A percentile compares a stretch with the other conserved stretches of the same genome.
Evolutionary conservation across 2,797 vertebrate species (phyloP).

Genomic region (Sebastolobus alascanus): DNA sequence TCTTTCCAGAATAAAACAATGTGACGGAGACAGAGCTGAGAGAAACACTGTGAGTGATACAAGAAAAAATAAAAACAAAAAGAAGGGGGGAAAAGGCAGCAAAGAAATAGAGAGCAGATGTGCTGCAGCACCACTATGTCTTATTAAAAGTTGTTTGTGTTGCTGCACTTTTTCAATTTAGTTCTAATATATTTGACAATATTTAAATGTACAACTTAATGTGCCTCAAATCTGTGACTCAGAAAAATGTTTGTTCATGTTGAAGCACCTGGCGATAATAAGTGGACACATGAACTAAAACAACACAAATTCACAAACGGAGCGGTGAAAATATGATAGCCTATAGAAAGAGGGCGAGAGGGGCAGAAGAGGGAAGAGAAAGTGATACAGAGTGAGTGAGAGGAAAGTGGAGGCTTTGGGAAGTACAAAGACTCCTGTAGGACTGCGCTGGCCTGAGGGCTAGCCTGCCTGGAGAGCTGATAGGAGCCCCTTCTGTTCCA

Average conservation of each 20-base stretch:
- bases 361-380: constrained; percentile 65
- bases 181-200: background rate
- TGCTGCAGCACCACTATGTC: background rate
- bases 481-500: constrained; percentile 82
- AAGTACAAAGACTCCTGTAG: constrained; percentile 89
- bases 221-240: background rate
- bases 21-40: constrained; percentile 40
- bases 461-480: constrained; percentile 86
- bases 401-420: constrained; percentile 80
- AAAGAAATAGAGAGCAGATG: constrained; percentile 9
- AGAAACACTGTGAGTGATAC: constrained; percentile 33
- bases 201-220: background rate
- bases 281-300: constrained; percentile 33
- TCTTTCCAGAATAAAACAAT: constrained; percentile 66
- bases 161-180: constrained; percentile 5
- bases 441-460: constrained; percentile 85
- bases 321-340: constrained; percentile 56
- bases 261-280: constrained; percentile 23
- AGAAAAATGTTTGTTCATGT: background rate
- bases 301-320: constrained; percentile 45
- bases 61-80: constrained; percentile 30
- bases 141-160: background rate
- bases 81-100: background rate
- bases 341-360: constrained; percentile 55
- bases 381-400: constrained; percentile 70